Evolutionary conservation across 2,797 vertebrate species (phyloP).

Genomic region (Tarsius wallacei): DNA sequence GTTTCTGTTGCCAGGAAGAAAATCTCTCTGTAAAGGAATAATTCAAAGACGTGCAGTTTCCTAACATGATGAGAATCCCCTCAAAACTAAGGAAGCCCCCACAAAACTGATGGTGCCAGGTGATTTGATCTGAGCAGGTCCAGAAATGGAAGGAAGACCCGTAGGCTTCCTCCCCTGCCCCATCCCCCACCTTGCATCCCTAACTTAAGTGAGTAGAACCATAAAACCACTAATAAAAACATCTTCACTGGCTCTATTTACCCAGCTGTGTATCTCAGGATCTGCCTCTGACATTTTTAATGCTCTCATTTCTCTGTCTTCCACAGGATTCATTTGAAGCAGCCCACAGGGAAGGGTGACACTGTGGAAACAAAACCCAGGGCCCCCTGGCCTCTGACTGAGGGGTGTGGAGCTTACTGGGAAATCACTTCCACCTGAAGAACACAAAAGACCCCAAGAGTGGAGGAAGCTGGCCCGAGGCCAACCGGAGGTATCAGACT

Average conservation of each 20-base stretch:
- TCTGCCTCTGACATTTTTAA: conserved; percentile 84
- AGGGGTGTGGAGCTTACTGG: conserved; percentile 13
- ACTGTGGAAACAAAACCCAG: conserved; percentile 77
- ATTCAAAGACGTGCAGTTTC: neutral
- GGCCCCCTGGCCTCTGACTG: neutral
- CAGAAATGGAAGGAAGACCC: conserved; percentile 29
- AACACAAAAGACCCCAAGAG: conserved; percentile 73
- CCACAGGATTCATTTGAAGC: conserved; percentile 67
- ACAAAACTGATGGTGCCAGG: neutral
- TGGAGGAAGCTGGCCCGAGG: conserved; percentile 73
- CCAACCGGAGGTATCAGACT: conserved; percentile 66
- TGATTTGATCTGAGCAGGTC: neutral
- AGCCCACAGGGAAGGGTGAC: conserved; percentile 71
- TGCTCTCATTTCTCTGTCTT: conserved; percentile 77
- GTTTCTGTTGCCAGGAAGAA: neutral
- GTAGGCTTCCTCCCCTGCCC: neutral
- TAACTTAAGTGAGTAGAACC: conserved; percentile 72
- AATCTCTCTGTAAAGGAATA: neutral
- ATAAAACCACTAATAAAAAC: conserved; percentile 82
- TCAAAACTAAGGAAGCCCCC: neutral
- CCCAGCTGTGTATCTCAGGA: conserved; percentile 84
- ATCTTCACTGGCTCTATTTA: conserved; percentile 82
- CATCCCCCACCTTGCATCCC: conserved; percentile 3
- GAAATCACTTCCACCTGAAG: conserved; percentile 54
- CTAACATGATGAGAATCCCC: neutral